These are phyloP conservation scores for Alfaro cultratus DNA, from an alignment of 2,797 vertebrate genomes.

Conservation along the genomic window DNA sequence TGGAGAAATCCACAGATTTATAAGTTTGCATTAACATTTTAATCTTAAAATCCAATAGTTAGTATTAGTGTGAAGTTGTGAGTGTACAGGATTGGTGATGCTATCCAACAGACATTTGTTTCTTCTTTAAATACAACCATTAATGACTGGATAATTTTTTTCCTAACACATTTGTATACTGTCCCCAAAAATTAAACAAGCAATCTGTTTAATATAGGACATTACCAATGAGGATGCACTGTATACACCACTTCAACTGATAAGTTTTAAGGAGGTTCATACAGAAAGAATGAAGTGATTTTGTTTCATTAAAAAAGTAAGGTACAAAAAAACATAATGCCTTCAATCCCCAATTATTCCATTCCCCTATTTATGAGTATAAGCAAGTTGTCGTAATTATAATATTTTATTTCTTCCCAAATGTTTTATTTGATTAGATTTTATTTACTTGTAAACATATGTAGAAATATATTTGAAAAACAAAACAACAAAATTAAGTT, in stretches of 20 bases:
- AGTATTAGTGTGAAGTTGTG: neutral
- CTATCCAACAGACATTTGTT: neutral
- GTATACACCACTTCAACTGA: neutral
- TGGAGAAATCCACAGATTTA: neutral
- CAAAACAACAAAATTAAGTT: neutral
- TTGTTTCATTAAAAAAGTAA: neutral
- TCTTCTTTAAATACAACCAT: neutral
- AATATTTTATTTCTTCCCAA: neutral
- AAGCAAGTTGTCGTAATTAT: neutral
- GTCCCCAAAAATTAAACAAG: neutral
- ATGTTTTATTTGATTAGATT: neutral
- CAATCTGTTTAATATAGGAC: neutral
- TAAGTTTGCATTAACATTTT: neutral
- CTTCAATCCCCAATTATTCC: neutral
- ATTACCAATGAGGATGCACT: neutral
- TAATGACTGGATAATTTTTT: neutral
- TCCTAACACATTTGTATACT: neutral
- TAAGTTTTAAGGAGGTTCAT: neutral
- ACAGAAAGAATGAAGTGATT: neutral
- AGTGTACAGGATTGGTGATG: neutral
- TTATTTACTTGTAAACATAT: neutral
- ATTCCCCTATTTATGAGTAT: neutral
- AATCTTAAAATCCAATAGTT: no score
- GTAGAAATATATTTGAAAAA: neutral
- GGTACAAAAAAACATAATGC: neutral